Percentiles rank a stretch among this genome's conserved stretches.
phyloP scores from a whole-genome alignment of 1,140 invertebrate species.

The Drosophila sproati region DNA sequence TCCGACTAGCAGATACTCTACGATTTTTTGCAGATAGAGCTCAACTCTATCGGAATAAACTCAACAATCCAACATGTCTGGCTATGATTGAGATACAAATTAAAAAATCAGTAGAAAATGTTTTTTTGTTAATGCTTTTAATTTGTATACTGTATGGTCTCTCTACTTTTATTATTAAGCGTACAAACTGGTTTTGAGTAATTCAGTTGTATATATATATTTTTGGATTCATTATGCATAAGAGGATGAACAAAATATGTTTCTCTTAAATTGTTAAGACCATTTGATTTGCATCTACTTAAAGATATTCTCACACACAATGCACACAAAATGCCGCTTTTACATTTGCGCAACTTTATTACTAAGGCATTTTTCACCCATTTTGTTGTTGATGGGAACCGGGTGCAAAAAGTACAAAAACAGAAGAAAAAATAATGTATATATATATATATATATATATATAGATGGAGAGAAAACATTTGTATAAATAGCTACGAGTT shows the following conservation, averaged over 20 bases:
- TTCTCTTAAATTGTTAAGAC: background rate
- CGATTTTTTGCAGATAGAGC: background rate
- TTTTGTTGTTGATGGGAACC: conserved; percentile 16
- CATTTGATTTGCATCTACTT: too few species aligned
- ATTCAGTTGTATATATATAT: too few species aligned
- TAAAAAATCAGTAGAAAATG: too few species aligned
- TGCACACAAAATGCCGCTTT: too few species aligned
- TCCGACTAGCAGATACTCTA: background rate
- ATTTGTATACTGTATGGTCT: too few species aligned
- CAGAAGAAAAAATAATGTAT: background rate
- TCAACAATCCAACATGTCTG: too few species aligned
- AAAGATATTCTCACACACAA: background rate
- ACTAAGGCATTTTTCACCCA: conserved; percentile 3
- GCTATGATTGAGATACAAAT: too few species aligned
- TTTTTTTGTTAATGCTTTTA: too few species aligned
- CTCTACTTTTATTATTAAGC: too few species aligned
- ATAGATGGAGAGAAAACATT: conserved; percentile 2
- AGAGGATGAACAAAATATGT: background rate
- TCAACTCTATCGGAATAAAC: too few species aligned
- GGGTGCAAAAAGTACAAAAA: conserved; percentile 1
- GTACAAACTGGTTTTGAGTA: too few species aligned
- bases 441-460: background rate
- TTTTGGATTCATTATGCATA: too few species aligned
- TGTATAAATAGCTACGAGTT: conserved; percentile 29
- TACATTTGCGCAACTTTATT: background rate